Evolutionary conservation across 2,888 invertebrate species (phyloP), one percentile per base, ranked within the genome.

Genomic region (Tolmerus cingulatus): DNA sequence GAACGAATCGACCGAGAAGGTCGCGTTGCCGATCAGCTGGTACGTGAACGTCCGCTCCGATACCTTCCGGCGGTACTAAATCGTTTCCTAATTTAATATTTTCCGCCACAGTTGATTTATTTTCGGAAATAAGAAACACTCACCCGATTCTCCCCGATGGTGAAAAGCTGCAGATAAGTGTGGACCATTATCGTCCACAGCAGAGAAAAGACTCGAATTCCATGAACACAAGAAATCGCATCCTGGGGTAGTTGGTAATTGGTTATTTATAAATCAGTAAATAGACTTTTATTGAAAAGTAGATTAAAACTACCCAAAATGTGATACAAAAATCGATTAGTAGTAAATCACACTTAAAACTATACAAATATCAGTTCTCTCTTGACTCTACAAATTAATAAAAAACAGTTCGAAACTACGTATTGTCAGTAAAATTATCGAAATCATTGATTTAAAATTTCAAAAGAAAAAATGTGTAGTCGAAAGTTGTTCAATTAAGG

Each of bases 141-240:
- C 90, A 92, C 92, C 89, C 92, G 91, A 91, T 96, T 96, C 90
- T 95, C 95, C 0, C 96, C 95, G 81, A 97, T 95, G 89, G 95
- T 95, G 92, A 96, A 97, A 89, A 97, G 94, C 89, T 96, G 96
- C 88, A 97, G 93, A 92, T 97, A 97, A 0, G 96, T 96, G 91
- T 97, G 97, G 55, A 97, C 97, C 95, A 97, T 94, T 90, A 97
- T 96, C 86, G 97, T 96, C 97, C 97, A 97, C 9, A 95, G 94
- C 87, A 97, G 95, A 1, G 97, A 96, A 90, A 97, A 93, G 87
- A 97, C 96, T 89, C 96, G 94, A 90, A 97, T 93, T 30, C 97
- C 97, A 90, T 97, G 97, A 74, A 97, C 93, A 91, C 96, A 96
- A 79, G 95, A 95, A 82, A 97, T 94, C 16, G 95, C 95, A 87